phyloP scores from a whole-genome alignment of 2,113 vertebrate species.

The Bos javanicus region DNA sequence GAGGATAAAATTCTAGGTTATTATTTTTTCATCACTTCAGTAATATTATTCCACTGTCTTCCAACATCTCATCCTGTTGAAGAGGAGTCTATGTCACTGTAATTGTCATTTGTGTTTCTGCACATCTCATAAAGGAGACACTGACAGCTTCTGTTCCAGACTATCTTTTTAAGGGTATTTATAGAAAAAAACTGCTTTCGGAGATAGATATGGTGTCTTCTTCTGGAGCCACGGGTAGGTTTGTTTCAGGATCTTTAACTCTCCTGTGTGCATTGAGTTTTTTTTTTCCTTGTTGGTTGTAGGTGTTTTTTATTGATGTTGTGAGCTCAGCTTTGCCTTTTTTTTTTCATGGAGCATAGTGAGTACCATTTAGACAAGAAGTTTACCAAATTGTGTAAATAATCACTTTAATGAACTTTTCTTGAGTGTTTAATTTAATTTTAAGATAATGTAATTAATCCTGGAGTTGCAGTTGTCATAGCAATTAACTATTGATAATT shows the following conservation, averaged over 20 bases:
- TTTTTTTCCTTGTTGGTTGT: background rate
- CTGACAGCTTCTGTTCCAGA: background rate
- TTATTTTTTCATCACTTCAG: background rate
- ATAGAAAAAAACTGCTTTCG: background rate
- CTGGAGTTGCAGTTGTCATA: background rate
- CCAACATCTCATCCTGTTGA: background rate
- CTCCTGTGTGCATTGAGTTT: background rate
- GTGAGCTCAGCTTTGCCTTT: background rate
- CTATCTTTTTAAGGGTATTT: background rate
- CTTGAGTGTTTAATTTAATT: background rate
- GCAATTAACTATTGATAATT: background rate
- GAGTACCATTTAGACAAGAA: background rate
- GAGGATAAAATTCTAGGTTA: background rate
- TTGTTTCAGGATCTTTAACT: background rate
- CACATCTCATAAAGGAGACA: background rate
- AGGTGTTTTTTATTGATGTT: background rate
- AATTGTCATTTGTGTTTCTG: background rate
- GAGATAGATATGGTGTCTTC: background rate
- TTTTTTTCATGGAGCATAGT: background rate
- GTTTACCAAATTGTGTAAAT: background rate
- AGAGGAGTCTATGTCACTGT: background rate
- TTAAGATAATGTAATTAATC: background rate
- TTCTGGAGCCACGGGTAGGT: background rate
- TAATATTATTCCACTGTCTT: background rate
- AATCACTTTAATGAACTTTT: background rate